These are phyloP conservation scores for Pachyrhynchus sulphureomaculatus DNA, from an alignment of 1,140 invertebrate genomes.

Conservation along the genomic window DNA sequence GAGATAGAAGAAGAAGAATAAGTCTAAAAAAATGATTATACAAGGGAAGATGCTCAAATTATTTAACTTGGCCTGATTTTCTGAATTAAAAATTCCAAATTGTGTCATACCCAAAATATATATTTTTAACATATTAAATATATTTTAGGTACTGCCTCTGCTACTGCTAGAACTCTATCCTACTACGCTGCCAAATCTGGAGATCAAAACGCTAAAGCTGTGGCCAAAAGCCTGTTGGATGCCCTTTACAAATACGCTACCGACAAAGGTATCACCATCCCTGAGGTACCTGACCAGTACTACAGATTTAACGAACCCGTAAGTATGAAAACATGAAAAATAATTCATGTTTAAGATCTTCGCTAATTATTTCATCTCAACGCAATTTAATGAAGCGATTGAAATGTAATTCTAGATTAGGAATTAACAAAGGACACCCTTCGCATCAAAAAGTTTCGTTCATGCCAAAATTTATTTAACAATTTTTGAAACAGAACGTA, in stretches of 20 bases:
- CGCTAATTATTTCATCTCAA: background rate
- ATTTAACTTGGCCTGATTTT: no score
- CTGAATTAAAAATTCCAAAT: no score
- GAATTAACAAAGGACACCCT: no score
- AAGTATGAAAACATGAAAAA: background rate
- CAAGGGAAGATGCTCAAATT: no score
- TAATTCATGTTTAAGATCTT: background rate
- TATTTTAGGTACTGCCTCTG: slow-evolving; percentile 22
- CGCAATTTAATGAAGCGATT: background rate
- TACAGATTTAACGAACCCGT: slow-evolving; percentile 20
- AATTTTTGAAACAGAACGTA: no score
- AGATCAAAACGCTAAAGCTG: slow-evolving; percentile 11
- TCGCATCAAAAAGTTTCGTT: no score
- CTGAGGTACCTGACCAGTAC: slow-evolving; percentile 20
- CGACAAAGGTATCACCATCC: slow-evolving; percentile 20
- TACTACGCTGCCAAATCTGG: slow-evolving; percentile 29
- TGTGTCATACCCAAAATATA: no score
- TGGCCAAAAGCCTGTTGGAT: slow-evolving; percentile 25
- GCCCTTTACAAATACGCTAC: slow-evolving; percentile 22
- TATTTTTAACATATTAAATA: no score
- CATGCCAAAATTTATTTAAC: no score
- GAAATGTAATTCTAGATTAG: background rate
- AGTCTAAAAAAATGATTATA: no score
- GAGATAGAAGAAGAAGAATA: no score
- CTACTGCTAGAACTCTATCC: slow-evolving; percentile 28